A percentile compares a stretch with the other conserved stretches of the same genome.
These are phyloP conservation scores for Ectemnius lituratus DNA, from an alignment of 2,888 invertebrate species.

Conservation along the genomic window DNA sequence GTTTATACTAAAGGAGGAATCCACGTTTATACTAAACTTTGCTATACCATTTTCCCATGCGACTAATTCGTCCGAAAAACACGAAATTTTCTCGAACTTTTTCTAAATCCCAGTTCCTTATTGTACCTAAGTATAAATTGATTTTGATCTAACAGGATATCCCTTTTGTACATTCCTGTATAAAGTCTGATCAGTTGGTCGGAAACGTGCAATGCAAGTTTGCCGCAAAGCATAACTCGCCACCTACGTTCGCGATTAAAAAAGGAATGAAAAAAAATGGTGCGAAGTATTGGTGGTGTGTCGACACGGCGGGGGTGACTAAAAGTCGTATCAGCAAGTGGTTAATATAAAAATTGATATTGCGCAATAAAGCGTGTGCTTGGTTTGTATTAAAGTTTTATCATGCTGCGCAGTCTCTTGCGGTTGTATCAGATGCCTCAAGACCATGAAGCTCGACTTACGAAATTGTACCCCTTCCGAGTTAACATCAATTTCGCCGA, in stretches of 20 bases:
- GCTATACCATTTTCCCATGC: no score
- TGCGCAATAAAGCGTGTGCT: conserved; percentile 53
- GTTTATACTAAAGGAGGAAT: no score
- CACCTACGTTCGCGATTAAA: not conserved
- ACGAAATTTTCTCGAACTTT: no score
- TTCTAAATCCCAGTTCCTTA: no score
- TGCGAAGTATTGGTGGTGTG: conserved; percentile 26
- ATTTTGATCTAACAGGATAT: no score
- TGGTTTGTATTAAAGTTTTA: conserved; percentile 46
- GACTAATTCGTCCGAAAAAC: no score
- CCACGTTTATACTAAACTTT: no score
- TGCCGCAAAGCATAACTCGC: not conserved
- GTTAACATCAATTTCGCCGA: no score
- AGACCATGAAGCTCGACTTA: not conserved
- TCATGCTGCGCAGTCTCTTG: conserved; percentile 49
- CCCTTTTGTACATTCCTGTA: no score
- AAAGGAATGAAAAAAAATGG: conserved; percentile 16
- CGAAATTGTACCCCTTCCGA: not conserved
- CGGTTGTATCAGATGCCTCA: not conserved
- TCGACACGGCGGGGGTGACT: conserved; percentile 26
- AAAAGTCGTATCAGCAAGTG: conserved; percentile 32
- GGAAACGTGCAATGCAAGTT: not conserved
- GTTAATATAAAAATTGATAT: conserved; percentile 53
- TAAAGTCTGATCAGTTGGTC: no score
- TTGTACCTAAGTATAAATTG: no score